These are phyloP conservation scores for Bolinopsis microptera DNA, from an alignment of 37 sponge, comb jelly and placozoan genomes.

Conservation along the genomic window DNA sequence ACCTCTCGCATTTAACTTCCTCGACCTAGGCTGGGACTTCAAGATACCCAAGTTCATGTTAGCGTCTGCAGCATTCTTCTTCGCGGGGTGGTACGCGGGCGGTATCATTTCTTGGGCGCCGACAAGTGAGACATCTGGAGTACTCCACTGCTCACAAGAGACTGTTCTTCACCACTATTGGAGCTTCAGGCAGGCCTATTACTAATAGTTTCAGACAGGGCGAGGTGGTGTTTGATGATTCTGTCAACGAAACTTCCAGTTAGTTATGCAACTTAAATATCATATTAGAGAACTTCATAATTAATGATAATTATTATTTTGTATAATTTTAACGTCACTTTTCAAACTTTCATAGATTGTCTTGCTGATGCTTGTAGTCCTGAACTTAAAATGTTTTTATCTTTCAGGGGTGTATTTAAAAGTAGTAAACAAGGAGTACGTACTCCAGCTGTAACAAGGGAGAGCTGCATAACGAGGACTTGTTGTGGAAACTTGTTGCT, in stretches of 20 bases:
- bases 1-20: conserved; percentile 14
- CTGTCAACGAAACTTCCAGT: neutral
- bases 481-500: neutral
- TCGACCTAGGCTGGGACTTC: conserved; percentile 16
- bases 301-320: too few relatives aligned
- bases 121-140: conserved; percentile 6
- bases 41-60: conserved; percentile 34
- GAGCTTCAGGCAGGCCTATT: neutral
- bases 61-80: neutral
- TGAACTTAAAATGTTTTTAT: too few relatives aligned
- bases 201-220: neutral
- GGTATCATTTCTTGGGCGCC: neutral
- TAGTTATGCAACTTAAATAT: too few relatives aligned
- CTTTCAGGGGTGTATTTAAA: conserved; percentile 4
- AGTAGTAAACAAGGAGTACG: neutral
- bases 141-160: neutral
- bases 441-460: conserved; percentile 47
- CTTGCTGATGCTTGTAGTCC: too few relatives aligned
- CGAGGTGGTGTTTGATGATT: neutral
- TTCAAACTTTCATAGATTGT: too few relatives aligned
- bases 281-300: too few relatives aligned
- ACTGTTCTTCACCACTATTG: conserved; percentile 11
- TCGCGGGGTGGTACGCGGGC: neutral
- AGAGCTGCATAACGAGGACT: neutral
- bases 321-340: too few relatives aligned